Evolutionary conservation across 2,888 invertebrate species (phyloP), one percentile per base, ranked within the genome.

Genomic region (Aspidiotus destructor): DNA sequence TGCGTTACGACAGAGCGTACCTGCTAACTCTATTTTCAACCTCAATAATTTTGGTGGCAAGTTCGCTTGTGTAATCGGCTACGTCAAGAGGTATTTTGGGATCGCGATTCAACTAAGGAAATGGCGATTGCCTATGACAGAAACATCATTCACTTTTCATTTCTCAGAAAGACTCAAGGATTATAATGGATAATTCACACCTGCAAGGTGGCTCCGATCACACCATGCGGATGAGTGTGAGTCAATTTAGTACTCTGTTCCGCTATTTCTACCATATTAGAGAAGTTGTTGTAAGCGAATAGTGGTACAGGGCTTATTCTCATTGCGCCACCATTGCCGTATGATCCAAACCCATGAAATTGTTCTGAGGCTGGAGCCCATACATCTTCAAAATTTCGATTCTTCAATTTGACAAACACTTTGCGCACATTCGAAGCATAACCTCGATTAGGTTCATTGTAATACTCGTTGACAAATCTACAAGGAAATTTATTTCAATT

Each of bases 251-350:
- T 81, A 7, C 79, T 77, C 71, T 80, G 76, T 69, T 73, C 78
- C 0, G 81, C 81, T 40, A 80, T 77, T 40, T 83, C 78, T 13
- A 84, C 72, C 74, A 85, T 77, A 41, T 74, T 74, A 60, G 80
- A 75, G 69, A 81, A 79, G 71, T 82, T 77, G 69, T 79, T 77
- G 70, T 81, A 78, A 72, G 79, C 83, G 75, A 82, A 86, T 58
- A 89, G 76, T 0, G 85, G 82, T 54, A 86, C 77, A 2, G 88
- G 88, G 28, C 85, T 78, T 41, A 86, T 79, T 73, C 88, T 79
- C 88, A 89, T 88, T 0, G 87, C 86, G 58, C 85, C 87, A 1
- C 88, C 88, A 77, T 88, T 89, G n/a, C 88, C 89, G 77, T 81
- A 86, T 1, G 87, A 88, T 1, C 89, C 88, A 70, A 73, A 70